These are phyloP conservation scores for Melieria picta DNA, from an alignment of 2,888 invertebrate genomes.

Conservation along the genomic window DNA sequence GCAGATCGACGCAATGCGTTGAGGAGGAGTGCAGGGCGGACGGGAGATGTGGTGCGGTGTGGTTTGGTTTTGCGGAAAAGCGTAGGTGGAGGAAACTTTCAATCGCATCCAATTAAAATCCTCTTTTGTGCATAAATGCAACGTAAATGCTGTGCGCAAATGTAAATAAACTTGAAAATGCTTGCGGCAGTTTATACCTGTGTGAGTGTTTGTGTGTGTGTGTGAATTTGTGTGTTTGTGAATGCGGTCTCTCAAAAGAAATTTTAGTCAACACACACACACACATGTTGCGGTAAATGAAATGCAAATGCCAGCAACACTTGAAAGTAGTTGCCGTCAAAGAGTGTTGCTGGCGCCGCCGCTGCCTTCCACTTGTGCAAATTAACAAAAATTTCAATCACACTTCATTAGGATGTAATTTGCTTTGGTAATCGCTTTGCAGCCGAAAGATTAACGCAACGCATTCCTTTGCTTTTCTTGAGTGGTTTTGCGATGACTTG, in stretches of 20 bases:
- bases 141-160: background rate
- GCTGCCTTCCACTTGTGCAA: conserved; percentile 50
- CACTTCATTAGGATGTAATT: conserved; percentile 57
- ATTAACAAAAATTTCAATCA: conserved; percentile 60
- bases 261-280: background rate
- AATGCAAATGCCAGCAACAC: background rate
- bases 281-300: conserved; percentile 3
- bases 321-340: background rate
- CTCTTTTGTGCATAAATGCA: conserved; percentile 9
- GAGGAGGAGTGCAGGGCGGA: too few relatives aligned
- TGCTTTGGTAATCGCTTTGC: conserved; percentile 38
- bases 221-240: too few relatives aligned
- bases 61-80: too few relatives aligned
- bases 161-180: background rate
- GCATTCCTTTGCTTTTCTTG: too few relatives aligned
- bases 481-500: too few relatives aligned
- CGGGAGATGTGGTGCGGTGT: too few relatives aligned
- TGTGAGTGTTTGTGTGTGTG: background rate
- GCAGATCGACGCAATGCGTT: too few relatives aligned
- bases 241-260: too few relatives aligned
- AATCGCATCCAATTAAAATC: conserved; percentile 34
- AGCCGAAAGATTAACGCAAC: too few relatives aligned
- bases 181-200: background rate
- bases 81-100: conserved; percentile 14
- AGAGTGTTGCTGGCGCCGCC: background rate